Percentiles rank a stretch among this genome's conserved stretches.
These are phyloP conservation scores for Drosophila lacertosa DNA, from an alignment of 1,140 invertebrate species.

Conservation along the genomic window DNA sequence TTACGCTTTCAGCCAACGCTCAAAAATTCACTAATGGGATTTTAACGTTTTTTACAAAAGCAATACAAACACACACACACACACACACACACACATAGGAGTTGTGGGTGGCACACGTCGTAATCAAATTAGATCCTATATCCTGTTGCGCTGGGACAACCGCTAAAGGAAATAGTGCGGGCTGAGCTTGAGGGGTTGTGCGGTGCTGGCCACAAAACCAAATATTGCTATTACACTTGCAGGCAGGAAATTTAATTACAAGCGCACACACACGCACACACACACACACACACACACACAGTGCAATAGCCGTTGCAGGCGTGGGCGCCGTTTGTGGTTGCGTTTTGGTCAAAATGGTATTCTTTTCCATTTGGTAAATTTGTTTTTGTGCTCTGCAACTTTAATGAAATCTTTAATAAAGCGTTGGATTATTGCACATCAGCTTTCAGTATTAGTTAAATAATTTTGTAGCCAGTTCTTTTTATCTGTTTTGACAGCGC, in stretches of 20 bases:
- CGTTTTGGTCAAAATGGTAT: slow-evolving; percentile 19
- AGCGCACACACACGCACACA: slow-evolving; percentile 31
- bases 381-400: slow-evolving; percentile 4
- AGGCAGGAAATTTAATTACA: slow-evolving; percentile 80
- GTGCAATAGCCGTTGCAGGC: slow-evolving; percentile 27
- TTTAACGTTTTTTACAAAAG: slow-evolving; percentile 12
- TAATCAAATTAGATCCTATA: slow-evolving; percentile 73
- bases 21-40: slow-evolving; percentile 47
- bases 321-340: slow-evolving; percentile 27
- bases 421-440: not conserved
- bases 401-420: slow-evolving; percentile 24
- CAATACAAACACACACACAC: slow-evolving; percentile 1
- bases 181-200: slow-evolving; percentile 22
- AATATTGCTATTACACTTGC: slow-evolving; percentile 72
- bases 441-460: not conserved
- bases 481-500: slow-evolving; percentile 17
- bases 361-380: slow-evolving; percentile 10
- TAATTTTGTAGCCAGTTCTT: slow-evolving; percentile 7
- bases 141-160: slow-evolving; percentile 60
- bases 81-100: slow-evolving; percentile 1
- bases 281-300: slow-evolving; percentile 28
- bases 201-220: slow-evolving; percentile 55
- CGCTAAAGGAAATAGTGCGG: slow-evolving; percentile 48
- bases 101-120: slow-evolving; percentile 26
- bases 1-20: slow-evolving; percentile 33